A percentile compares a stretch with the other conserved stretches of the same genome.
Evolutionary conservation across 2,797 vertebrate genomes (phyloP).

Genomic region (Tadarida brasiliensis): DNA sequence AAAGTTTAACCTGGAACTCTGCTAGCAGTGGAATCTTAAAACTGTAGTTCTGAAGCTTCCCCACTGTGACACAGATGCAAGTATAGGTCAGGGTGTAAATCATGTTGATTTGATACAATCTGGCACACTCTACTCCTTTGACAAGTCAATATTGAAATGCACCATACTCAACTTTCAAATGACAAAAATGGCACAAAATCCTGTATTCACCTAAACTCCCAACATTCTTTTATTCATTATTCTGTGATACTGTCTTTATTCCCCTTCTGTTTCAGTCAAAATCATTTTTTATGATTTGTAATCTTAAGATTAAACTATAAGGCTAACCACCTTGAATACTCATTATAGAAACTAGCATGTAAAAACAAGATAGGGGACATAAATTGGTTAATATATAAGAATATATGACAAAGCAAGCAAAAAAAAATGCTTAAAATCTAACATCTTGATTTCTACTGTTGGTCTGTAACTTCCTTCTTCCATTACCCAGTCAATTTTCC

Average conservation of each 20-base stretch:
- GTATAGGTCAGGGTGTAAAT: not conserved
- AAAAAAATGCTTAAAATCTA: not conserved
- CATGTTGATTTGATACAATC: not conserved
- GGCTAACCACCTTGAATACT: not conserved
- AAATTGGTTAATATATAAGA: not conserved
- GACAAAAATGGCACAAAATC: not conserved
- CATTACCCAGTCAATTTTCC: not conserved
- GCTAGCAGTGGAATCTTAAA: not conserved
- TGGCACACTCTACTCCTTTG: not conserved
- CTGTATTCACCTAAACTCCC: not conserved
- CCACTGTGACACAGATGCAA: not conserved
- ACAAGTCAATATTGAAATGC: not conserved
- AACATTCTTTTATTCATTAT: not conserved
- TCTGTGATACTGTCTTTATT: not conserved
- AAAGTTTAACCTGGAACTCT: not conserved
- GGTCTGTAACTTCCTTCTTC: not conserved
- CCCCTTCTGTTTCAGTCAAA: not conserved
- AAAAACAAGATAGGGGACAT: not conserved
- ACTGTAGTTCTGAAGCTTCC: not conserved
- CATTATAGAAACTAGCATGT: not conserved
- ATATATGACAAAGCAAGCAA: not conserved
- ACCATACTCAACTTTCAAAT: not conserved
- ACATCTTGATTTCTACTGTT: not conserved
- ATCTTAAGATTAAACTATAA: slow-evolving; percentile 1
- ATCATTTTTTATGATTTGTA: not conserved